These are phyloP conservation scores for Bugulina stolonifera DNA, from an alignment of 2,888 invertebrate species.

Conservation along the genomic window DNA sequence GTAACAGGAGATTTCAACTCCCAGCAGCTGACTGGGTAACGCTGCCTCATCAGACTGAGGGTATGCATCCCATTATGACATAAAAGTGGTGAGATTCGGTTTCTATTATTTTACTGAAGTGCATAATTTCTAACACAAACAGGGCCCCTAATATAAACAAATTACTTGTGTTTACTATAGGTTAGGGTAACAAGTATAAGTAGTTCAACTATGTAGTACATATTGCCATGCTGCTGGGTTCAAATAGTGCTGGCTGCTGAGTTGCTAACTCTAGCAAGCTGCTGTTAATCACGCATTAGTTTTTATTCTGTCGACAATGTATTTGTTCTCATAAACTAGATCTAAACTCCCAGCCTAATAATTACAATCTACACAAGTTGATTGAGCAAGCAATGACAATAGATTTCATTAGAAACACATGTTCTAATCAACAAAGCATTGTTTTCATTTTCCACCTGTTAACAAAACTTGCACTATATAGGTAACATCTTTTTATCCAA, in stretches of 20 bases:
- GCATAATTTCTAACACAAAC: conserved; percentile 5
- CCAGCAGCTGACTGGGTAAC: too few relatives aligned
- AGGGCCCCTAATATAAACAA: conserved; percentile 3
- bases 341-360: neutral
- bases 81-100: neutral
- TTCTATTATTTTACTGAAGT: conserved; percentile 7
- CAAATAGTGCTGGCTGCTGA: neutral
- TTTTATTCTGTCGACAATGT: neutral
- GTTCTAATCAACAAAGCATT: conserved; percentile 5
- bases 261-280: neutral
- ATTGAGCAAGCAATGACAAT: conserved; percentile 1
- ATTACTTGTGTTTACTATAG: conserved; percentile 3
- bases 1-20: too few relatives aligned
- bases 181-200: neutral
- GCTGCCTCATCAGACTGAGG: neutral
- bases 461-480: neutral
- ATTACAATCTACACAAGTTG: neutral
- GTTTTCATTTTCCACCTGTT: neutral
- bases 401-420: neutral
- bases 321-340: neutral
- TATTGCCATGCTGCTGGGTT: neutral
- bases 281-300: neutral
- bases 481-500: too few relatives aligned
- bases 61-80: conserved; percentile 1
- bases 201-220: neutral